phyloP scores from a whole-genome alignment of 2,113 vertebrate genomes.

The Pogona vitticeps region DNA sequence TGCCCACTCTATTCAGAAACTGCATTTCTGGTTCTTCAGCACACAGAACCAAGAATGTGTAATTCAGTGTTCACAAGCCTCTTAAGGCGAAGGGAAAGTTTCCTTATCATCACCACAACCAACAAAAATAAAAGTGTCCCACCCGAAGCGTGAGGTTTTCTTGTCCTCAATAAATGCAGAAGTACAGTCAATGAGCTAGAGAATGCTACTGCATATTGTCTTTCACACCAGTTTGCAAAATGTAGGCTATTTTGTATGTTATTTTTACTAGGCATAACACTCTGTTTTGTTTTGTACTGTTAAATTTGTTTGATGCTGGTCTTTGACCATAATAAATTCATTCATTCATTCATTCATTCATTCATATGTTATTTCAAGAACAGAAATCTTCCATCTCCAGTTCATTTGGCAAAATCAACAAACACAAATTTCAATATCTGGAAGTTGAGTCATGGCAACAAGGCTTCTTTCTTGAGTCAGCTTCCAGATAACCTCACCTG shows the following conservation, averaged over 20 bases:
- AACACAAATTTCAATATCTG: background rate
- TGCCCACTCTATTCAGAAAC: background rate
- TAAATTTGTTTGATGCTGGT: no score
- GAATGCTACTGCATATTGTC: constrained; percentile 41
- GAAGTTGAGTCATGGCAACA: no score
- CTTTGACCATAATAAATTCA: no score
- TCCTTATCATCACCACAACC: constrained; percentile 11
- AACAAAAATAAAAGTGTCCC: constrained; percentile 50
- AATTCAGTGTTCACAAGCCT: constrained; percentile 41
- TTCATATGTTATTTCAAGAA: background rate
- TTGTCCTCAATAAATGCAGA: constrained; percentile 59
- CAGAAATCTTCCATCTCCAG: background rate
- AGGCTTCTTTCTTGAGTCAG: no score
- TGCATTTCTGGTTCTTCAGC: background rate
- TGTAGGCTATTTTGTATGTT: background rate
- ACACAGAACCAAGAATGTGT: background rate
- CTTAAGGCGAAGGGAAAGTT: background rate
- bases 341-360: no score
- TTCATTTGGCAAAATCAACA: background rate
- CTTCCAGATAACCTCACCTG: no score
- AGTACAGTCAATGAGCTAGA: background rate
- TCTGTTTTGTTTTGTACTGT: no score
- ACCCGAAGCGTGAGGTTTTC: constrained; percentile 17
- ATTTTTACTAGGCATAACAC: no score
- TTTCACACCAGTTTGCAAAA: background rate